Conservation (phyloP, 1,140 invertebrate genomes). For the Bathynomus jamesi region DNA sequence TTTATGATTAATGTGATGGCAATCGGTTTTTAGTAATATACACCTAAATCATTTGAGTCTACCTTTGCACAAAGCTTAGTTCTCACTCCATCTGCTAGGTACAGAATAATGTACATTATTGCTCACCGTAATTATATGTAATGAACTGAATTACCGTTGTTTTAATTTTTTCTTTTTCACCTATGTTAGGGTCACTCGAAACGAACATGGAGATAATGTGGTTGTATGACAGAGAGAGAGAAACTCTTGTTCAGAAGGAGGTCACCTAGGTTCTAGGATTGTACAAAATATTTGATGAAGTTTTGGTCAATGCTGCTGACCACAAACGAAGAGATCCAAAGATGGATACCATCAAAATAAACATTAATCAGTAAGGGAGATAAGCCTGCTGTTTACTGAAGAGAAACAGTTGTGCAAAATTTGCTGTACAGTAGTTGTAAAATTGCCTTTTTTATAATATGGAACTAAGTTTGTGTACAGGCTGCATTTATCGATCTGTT, state of each 20-base stretch:
- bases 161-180: neutral
- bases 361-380: slow-evolving; percentile 85
- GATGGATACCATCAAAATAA: slow-evolving; percentile 94
- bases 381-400: slow-evolving; percentile 35
- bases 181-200: slow-evolving; percentile 68
- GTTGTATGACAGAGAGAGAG: slow-evolving; percentile 73
- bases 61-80: too few species aligned
- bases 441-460: neutral
- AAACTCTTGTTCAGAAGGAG: slow-evolving; percentile 74
- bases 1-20: too few species aligned
- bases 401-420: too few species aligned
- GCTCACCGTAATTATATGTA: too few species aligned
- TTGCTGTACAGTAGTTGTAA: neutral
- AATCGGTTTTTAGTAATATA: too few species aligned
- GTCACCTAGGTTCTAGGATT: slow-evolving; percentile 93
- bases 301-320: slow-evolving; percentile 97
- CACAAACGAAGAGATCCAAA: slow-evolving; percentile 94
- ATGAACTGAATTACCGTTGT: too few species aligned
- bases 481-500: too few species aligned
- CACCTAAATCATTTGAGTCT: too few species aligned
- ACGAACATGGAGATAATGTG: slow-evolving; percentile 83
- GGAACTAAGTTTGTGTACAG: too few species aligned
- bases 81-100: too few species aligned
- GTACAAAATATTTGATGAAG: slow-evolving; percentile 99
- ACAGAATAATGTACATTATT: too few species aligned